Conservation (phyloP, 2,113 vertebrate genomes). For the Pelecanus crispus region DNA sequence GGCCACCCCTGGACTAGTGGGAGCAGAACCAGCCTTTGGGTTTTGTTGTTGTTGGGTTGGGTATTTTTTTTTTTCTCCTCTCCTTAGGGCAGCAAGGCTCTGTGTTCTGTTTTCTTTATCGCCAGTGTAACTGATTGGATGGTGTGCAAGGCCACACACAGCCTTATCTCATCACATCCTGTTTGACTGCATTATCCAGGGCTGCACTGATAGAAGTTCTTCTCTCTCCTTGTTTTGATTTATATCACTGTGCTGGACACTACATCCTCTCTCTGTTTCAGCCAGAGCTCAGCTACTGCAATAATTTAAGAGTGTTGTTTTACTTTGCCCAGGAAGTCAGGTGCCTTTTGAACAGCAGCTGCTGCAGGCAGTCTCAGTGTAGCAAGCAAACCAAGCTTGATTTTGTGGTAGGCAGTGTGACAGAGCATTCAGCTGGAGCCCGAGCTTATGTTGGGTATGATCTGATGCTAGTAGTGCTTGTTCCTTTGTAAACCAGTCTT, state of each 20-base stretch:
- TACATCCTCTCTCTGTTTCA: conserved; percentile 19
- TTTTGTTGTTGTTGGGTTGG: not conserved
- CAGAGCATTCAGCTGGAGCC: not conserved
- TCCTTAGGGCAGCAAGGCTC: not conserved
- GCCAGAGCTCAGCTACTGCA: not conserved
- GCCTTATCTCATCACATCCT: conserved; percentile 31
- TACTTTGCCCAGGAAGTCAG: conserved; percentile 22
- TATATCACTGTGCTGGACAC: not conserved
- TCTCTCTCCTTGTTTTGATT: conserved; percentile 8
- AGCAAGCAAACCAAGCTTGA: not conserved
- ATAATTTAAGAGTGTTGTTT: not conserved
- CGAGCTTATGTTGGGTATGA: not conserved
- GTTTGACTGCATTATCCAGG: not conserved
- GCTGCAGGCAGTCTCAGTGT: not conserved
- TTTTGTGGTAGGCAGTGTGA: not conserved
- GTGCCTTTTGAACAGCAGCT: conserved; percentile 8
- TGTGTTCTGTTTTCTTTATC: not conserved
- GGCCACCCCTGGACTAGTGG: not conserved
- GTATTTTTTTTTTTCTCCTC: fast-evolving
- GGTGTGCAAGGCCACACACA: not conserved
- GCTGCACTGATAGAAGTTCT: not conserved
- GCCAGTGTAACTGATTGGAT: not conserved
- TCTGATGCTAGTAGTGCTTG: not conserved
- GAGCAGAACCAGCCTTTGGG: not conserved
- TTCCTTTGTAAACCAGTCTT: not conserved